phyloP scores from a whole-genome alignment of 2,797 vertebrate species.

The Menidia menidia region DNA sequence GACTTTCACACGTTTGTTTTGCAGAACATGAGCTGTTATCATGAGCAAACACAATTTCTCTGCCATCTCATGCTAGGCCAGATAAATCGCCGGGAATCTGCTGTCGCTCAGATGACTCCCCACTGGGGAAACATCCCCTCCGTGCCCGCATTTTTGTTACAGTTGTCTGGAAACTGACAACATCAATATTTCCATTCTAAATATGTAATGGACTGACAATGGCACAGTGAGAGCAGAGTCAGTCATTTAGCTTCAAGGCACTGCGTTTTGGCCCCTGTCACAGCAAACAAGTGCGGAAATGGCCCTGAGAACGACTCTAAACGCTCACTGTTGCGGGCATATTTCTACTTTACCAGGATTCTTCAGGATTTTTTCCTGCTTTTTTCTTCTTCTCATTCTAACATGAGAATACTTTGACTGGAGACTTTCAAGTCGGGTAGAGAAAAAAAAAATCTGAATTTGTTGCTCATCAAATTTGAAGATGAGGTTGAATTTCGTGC shows the following conservation, averaged over 20 bases:
- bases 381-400: too few relatives aligned
- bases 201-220: conserved; percentile 35
- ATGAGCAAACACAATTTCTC: conserved; percentile 15
- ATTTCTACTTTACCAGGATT: not conserved
- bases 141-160: conserved; percentile 11
- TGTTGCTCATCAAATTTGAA: too few relatives aligned
- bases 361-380: not conserved
- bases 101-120: conserved; percentile 36
- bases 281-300: not conserved
- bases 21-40: conserved; percentile 37
- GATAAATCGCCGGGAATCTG: conserved; percentile 31
- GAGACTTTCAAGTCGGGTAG: not conserved
- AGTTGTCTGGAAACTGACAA: conserved; percentile 34
- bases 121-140: conserved; percentile 25
- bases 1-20: conserved; percentile 46
- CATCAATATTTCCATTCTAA: conserved; percentile 41
- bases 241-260: conserved; percentile 28
- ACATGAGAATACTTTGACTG: not conserved
- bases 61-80: conserved; percentile 34
- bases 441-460: not conserved
- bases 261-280: not conserved
- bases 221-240: conserved; percentile 15
- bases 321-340: not conserved
- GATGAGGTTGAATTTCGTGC: not conserved
- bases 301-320: not conserved